Evolutionary conservation across 2,113 vertebrate genomes (phyloP).

Genomic region (Enhydra lutris): DNA sequence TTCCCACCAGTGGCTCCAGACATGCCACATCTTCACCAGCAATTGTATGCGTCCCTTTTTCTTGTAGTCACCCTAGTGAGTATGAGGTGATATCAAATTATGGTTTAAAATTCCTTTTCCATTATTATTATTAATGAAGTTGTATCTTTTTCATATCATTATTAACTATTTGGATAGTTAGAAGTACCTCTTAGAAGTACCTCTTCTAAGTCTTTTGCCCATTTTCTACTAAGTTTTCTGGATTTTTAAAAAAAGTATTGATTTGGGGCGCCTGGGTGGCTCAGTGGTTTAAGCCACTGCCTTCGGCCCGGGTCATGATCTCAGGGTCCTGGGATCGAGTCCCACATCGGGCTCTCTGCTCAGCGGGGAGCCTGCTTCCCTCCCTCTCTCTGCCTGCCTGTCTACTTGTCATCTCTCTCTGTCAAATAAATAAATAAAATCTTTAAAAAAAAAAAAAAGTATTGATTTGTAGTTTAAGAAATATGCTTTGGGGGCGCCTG

Average conservation of each 20-base stretch:
- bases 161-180: background rate
- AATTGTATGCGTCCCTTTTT: slow-evolving; percentile 1
- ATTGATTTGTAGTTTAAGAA: background rate
- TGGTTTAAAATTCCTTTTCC: background rate
- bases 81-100: background rate
- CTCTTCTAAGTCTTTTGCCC: background rate
- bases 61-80: background rate
- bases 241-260: background rate
- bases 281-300: too few relatives aligned
- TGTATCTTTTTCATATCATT: background rate
- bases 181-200: background rate
- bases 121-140: background rate
- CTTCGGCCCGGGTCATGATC: too few relatives aligned
- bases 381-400: too few relatives aligned
- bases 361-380: too few relatives aligned
- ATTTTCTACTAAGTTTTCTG: background rate
- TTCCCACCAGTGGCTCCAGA: background rate
- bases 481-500: background rate
- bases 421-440: too few relatives aligned
- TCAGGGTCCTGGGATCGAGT: too few relatives aligned
- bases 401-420: too few relatives aligned
- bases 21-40: background rate
- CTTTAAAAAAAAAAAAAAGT: too few relatives aligned
- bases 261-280: too few relatives aligned
- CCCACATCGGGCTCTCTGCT: too few relatives aligned